A percentile compares a stretch with the other conserved stretches of the same genome.
phyloP scores from a whole-genome alignment of 2,888 invertebrate genomes.

The Zaprionus lineosus region DNA sequence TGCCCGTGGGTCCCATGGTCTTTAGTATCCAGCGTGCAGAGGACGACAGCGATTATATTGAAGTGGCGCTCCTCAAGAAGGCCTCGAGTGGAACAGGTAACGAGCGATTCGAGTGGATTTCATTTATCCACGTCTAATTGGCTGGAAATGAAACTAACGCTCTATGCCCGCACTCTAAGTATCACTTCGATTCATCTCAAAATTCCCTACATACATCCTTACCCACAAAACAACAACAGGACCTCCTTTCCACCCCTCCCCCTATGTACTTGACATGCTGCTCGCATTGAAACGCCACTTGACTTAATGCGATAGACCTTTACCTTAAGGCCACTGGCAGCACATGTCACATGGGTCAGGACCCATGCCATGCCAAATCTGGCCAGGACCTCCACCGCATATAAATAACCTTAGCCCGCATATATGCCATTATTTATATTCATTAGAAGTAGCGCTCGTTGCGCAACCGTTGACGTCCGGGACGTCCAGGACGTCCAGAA shows the following conservation, averaged over 20 bases:
- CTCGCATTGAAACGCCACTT: slow-evolving; percentile 28
- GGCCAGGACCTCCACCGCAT: slow-evolving; percentile 38
- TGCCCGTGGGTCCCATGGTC: slow-evolving; percentile 82
- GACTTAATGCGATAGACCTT: slow-evolving; percentile 27
- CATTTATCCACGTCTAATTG: slow-evolving; percentile 41
- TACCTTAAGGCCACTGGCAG: slow-evolving; percentile 13
- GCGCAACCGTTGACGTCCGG: no score
- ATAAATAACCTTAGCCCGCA: slow-evolving; percentile 25
- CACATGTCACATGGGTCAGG: slow-evolving; percentile 32
- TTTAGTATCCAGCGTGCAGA: slow-evolving; percentile 82
- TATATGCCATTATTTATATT: slow-evolving; percentile 56
- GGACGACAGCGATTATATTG: slow-evolving; percentile 81
- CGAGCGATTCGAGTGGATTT: slow-evolving; percentile 6
- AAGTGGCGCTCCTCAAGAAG: slow-evolving; percentile 81
- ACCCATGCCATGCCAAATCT: slow-evolving; percentile 6
- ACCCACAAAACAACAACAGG: no score
- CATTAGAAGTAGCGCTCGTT: slow-evolving; percentile 51
- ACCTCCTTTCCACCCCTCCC: neutral
- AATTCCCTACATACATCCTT: no score
- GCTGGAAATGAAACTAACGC: neutral
- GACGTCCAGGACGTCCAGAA: slow-evolving; percentile 16
- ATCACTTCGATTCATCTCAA: slow-evolving; percentile 1
- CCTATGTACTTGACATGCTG: slow-evolving; percentile 44
- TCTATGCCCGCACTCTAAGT: slow-evolving; percentile 9
- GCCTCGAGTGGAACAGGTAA: slow-evolving; percentile 78